Evolutionary conservation across 2,113 vertebrate genomes (phyloP), one percentile per base, ranked within the genome.

Genomic region (Pardalotus punctatus): DNA sequence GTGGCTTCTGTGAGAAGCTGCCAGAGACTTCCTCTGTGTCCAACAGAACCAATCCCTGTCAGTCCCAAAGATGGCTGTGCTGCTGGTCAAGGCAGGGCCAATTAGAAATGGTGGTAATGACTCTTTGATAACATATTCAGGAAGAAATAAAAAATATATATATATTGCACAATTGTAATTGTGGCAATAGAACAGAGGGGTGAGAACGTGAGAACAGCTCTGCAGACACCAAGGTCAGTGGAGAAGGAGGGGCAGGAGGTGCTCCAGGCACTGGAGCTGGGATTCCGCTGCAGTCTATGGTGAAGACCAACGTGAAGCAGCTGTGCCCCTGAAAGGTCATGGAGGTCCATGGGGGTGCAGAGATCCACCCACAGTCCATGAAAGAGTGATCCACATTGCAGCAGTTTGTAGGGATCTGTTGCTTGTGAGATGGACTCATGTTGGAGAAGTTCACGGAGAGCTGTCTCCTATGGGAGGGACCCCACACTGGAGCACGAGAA

Each of bases 261-360:
- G 7, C 4, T 84, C 13, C 18, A 43, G 38, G 27, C 17, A 36
- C 48, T 0, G 0, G 7, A 54, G 22, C 28, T n/a, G 42, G 4
- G 35, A 42, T 35, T 66, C 10, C 10, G 48, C 60, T 57, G 29
- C 5, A 35, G 36, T 20, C 12, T 6, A 5, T 35, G 20, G 42
- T 48, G 16, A 16, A 57, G 42, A n/a, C 42, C 8, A 29, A 9
- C 15, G 35, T 48, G 51, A 35, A 57, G 20, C 64, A 25, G 11
- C 11, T 42, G 20, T 50, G 25, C 4, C 21, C 42, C 21, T 57
- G 42, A 20, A 74, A 40, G 38, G 24, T 19, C 29, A 5, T 29
- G 31, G 35, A 66, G 82, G 25, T 35, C 35, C 35, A 31, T 0
- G 24, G 31, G 20, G 10, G 5, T 29, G 70, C 24, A 57, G 71